A percentile compares a stretch with the other conserved stretches of the same genome.
phyloP scores from a whole-genome alignment of 35 echinoderm and acorn worm species.

The Chiridota heheva region DNA sequence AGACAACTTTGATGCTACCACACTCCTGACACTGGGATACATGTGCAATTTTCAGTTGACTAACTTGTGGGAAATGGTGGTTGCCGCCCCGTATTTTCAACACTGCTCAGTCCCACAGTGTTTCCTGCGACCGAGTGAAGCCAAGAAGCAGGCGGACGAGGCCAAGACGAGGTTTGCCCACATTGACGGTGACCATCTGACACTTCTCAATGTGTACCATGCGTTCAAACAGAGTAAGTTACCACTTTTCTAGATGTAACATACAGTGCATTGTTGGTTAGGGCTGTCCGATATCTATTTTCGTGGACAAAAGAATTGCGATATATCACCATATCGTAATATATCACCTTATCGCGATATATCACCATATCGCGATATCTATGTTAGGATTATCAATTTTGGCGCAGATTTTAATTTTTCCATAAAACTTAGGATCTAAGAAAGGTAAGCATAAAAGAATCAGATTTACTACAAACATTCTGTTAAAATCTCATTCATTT shows the following conservation, averaged over 20 bases:
- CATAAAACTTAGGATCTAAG: no score
- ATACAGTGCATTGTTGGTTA: no score
- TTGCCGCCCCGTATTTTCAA: conserved; percentile 86
- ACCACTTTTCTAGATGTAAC: background rate
- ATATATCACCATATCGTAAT: no score
- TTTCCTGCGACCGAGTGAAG: conserved; percentile 96
- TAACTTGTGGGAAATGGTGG: conserved; percentile 74
- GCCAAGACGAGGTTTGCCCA: conserved; percentile 99
- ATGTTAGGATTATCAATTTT: no score
- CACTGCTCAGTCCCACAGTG: conserved; percentile 99
- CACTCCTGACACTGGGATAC: background rate
- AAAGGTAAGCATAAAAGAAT: no score
- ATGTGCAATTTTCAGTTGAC: conserved; percentile 26
- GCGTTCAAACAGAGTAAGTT: conserved; percentile 99
- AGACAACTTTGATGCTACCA: background rate
- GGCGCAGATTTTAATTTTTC: no score
- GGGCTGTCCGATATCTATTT: no score
- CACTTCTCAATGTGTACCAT: conserved; percentile 98
- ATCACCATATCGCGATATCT: no score
- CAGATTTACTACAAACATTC: no score
- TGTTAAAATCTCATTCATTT: no score
- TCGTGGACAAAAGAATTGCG: no score
- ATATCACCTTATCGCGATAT: no score
- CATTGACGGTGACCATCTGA: conserved; percentile 98
- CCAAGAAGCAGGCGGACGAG: conserved; percentile 97